Percentiles rank a stretch among this genome's conserved stretches.
phyloP scores from a whole-genome alignment of 1,140 invertebrate genomes.

The Bicyclus anynana region DNA sequence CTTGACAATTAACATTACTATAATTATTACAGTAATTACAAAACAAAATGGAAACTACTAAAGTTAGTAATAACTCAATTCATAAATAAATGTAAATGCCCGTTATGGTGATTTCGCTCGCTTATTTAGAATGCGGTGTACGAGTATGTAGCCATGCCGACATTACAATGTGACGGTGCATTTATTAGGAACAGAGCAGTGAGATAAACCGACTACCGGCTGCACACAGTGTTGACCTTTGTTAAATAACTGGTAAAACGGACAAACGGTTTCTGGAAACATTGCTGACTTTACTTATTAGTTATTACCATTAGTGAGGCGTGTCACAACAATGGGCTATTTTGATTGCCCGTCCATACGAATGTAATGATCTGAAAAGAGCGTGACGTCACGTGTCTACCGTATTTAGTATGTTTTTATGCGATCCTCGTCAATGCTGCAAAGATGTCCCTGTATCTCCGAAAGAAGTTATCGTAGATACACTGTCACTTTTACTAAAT shows the following conservation, averaged over 20 bases:
- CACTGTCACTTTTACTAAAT: too few relatives aligned
- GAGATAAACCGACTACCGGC: conserved; percentile 62
- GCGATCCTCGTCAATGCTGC: too few relatives aligned
- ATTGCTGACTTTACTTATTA: conserved; percentile 1
- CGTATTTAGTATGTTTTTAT: too few relatives aligned
- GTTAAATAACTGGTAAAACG: conserved; percentile 36
- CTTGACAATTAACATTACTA: too few relatives aligned
- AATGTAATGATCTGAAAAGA: too few relatives aligned
- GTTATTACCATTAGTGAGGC: too few relatives aligned
- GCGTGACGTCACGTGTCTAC: too few relatives aligned
- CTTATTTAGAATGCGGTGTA: conserved; percentile 15
- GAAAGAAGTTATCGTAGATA: too few relatives aligned
- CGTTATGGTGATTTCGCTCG: conserved; percentile 8
- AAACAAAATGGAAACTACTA: not conserved
- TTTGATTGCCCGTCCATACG: too few relatives aligned
- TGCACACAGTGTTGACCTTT: conserved; percentile 52
- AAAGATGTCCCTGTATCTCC: too few relatives aligned
- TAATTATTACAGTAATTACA: too few relatives aligned
- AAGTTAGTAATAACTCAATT: conserved; percentile 12
- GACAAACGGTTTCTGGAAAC: conserved; percentile 25
- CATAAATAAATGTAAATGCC: conserved; percentile 2
- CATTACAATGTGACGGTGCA: conserved; percentile 46
- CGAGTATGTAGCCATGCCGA: conserved; percentile 14
- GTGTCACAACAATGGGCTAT: too few relatives aligned
- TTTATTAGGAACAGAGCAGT: conserved; percentile 60